Conservation (phyloP, 2,888 invertebrate species). For the Sthenelais limicola region DNA sequence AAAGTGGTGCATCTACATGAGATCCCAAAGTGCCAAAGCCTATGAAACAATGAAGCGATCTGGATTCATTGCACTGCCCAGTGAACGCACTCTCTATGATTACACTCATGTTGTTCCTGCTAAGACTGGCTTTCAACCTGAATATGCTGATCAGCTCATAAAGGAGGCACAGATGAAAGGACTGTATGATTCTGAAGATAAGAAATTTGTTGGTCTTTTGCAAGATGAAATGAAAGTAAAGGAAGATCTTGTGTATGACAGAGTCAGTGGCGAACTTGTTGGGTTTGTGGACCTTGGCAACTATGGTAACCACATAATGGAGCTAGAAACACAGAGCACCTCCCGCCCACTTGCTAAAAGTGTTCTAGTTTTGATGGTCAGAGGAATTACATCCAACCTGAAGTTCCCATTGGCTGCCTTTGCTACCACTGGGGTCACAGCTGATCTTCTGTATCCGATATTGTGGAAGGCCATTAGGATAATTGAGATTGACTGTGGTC, state of each 20-base stretch:
- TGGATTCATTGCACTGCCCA: constrained; percentile 29
- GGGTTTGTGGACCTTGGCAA: constrained; percentile 48
- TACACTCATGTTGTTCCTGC: background rate
- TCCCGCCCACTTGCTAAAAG: constrained; percentile 43
- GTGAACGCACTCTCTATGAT: constrained; percentile 17
- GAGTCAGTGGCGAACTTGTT: constrained; percentile 49
- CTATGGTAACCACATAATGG: constrained; percentile 47
- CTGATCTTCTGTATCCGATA: constrained; percentile 7
- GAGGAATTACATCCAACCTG: constrained; percentile 19
- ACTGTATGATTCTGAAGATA: background rate
- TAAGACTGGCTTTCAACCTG: background rate
- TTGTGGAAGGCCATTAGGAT: constrained; percentile 1
- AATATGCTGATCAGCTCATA: constrained; percentile 5
- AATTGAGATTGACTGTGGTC: background rate
- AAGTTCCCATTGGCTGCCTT: constrained; percentile 21
- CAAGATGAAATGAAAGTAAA: constrained; percentile 52
- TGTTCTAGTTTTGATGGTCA: constrained; percentile 50
- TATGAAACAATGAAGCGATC: constrained; percentile 2
- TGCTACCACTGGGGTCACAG: constrained; percentile 13
- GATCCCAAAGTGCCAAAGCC: background rate
- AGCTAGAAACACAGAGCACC: constrained; percentile 41
- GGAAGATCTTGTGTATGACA: constrained; percentile 52
- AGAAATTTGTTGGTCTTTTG: constrained; percentile 45
- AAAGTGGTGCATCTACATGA: constrained; percentile 31
- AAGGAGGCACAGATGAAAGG: background rate